Conservation (phyloP, 2,797 vertebrate species). For the Platyrinchus mystaceus region DNA sequence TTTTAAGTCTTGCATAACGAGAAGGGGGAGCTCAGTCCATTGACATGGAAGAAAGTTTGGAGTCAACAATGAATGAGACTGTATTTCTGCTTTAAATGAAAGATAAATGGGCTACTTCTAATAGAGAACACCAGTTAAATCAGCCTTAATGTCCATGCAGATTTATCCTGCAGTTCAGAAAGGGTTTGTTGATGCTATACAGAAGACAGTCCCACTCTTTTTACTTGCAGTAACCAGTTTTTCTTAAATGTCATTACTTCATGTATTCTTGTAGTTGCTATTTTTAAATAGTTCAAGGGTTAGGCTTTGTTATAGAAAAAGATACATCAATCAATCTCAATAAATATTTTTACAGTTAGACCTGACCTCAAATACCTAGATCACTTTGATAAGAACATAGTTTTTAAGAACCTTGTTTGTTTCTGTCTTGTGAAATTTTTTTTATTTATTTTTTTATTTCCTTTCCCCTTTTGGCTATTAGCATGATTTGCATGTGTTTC, state of each 20-base stretch:
- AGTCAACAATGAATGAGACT: background rate
- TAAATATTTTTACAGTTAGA: background rate
- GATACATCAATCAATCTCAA: background rate
- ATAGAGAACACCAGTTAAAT: background rate
- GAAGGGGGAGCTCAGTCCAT: background rate
- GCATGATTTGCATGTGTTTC: background rate
- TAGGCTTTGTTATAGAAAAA: background rate
- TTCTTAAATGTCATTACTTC: background rate
- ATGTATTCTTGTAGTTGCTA: background rate
- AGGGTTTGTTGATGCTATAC: background rate
- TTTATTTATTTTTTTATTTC: background rate
- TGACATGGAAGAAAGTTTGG: background rate
- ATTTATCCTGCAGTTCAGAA: background rate
- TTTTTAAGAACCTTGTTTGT: background rate
- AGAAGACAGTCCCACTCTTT: background rate
- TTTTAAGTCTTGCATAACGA: background rate
- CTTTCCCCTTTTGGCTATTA: background rate
- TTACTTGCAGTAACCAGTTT: background rate
- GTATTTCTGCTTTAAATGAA: background rate
- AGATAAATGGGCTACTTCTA: background rate
- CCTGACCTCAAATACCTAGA: background rate
- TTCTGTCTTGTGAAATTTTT: background rate
- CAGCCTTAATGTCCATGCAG: background rate
- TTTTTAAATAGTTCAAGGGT: background rate
- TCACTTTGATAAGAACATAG: background rate